These are phyloP conservation scores for Psophia crepitans DNA, from an alignment of 2,113 vertebrate genomes.

Conservation along the genomic window DNA sequence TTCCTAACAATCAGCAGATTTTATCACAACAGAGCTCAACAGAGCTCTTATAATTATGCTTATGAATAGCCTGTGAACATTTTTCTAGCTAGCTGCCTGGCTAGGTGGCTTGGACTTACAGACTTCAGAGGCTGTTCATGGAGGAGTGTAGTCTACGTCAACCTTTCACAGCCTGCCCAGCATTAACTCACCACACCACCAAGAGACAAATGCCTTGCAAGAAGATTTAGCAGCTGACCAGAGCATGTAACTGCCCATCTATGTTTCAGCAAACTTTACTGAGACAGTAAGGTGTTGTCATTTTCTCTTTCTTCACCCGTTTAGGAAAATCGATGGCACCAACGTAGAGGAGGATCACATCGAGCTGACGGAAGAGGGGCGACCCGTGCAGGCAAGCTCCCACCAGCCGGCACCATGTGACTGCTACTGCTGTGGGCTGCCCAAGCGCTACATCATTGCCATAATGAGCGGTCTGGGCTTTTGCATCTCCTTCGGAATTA, in stretches of 20 bases:
- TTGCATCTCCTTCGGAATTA: slow-evolving; percentile 97
- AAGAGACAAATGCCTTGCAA: fast-evolving
- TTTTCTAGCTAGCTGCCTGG: background rate
- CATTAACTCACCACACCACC: no score
- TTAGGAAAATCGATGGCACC: slow-evolving; percentile 90
- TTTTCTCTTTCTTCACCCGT: background rate
- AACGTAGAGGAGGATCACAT: slow-evolving; percentile 79
- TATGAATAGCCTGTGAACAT: background rate
- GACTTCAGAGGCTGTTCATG: background rate
- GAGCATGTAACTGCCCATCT: background rate
- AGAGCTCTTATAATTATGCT: background rate
- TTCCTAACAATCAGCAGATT: background rate
- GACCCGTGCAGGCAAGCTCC: slow-evolving; percentile 64
- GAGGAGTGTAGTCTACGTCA: no score
- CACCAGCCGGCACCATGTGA: slow-evolving; percentile 65
- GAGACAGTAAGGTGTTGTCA: background rate
- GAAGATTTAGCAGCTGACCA: background rate
- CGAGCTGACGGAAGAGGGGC: slow-evolving; percentile 90
- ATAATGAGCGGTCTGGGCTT: slow-evolving; percentile 97
- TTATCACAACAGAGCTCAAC: background rate
- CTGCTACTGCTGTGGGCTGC: slow-evolving; percentile 88
- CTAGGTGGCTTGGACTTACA: background rate
- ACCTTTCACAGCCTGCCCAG: background rate
- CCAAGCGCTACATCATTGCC: slow-evolving; percentile 96
- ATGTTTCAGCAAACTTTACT: background rate